These are phyloP conservation scores for Antedon mediterranea DNA, from an alignment of 53 echinoderm and acorn worm species.

Conservation along the genomic window DNA sequence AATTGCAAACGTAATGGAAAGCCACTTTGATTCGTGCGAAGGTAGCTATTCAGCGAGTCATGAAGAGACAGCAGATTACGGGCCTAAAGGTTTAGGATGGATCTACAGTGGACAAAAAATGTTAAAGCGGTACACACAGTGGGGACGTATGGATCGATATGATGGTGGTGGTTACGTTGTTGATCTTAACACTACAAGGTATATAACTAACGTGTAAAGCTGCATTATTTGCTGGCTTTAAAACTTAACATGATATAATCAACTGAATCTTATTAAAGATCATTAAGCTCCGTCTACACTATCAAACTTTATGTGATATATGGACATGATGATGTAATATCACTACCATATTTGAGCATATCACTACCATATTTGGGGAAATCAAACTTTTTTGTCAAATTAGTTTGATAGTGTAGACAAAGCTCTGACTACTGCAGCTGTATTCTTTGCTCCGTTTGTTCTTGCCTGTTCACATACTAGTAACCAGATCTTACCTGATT, in stretches of 20 bases:
- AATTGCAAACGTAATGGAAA: constrained; percentile 18
- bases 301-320: no score
- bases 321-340: no score
- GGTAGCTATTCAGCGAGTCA: constrained; percentile 19
- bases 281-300: no score
- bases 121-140: constrained; percentile 53
- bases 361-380: no score
- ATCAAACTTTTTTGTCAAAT: no score
- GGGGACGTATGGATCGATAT: constrained; percentile 62
- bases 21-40: constrained; percentile 32
- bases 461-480: constrained; percentile 83
- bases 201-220: not conserved
- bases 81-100: constrained; percentile 36
- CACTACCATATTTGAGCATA: no score
- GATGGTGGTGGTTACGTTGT: constrained; percentile 67
- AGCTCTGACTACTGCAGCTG: constrained; percentile 86
- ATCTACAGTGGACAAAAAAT: constrained; percentile 25
- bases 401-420: no score
- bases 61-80: constrained; percentile 29
- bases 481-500: constrained; percentile 91
- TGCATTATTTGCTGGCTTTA: not conserved
- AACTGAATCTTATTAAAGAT: no score
- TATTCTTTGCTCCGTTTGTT: constrained; percentile 46
- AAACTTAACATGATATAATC: not conserved
- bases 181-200: constrained; percentile 65